A percentile compares a stretch with the other conserved stretches of the same genome.
phyloP scores from a whole-genome alignment of 1,140 invertebrate genomes.

The Ooceraea biroi region DNA sequence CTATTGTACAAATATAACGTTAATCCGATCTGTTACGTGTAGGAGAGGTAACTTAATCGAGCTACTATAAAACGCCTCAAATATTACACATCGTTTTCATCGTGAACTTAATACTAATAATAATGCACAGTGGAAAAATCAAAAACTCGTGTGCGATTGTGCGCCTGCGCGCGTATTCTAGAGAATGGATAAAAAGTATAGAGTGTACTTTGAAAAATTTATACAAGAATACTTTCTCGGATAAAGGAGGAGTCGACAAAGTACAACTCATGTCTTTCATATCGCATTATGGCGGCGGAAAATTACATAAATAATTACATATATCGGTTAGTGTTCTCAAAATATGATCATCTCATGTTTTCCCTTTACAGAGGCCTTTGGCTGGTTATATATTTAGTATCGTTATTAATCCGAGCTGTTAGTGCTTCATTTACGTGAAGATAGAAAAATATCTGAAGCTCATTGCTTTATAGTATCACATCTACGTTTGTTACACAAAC shows the following conservation, averaged over 20 bases:
- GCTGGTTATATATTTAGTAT: not conserved
- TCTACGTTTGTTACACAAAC: not conserved
- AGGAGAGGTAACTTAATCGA: slow-evolving; percentile 31
- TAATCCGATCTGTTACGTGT: slow-evolving; percentile 31
- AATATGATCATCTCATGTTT: slow-evolving; percentile 22
- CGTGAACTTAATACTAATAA: slow-evolving; percentile 1
- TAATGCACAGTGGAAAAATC: not conserved
- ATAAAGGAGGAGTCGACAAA: slow-evolving; percentile 35
- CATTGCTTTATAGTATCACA: slow-evolving; percentile 4
- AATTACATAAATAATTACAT: not conserved
- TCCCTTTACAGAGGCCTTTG: not conserved
- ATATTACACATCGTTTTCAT: slow-evolving; percentile 24
- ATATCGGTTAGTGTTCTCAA: not conserved
- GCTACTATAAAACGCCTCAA: not conserved
- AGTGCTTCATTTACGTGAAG: slow-evolving; percentile 2
- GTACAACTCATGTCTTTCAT: slow-evolving; percentile 31
- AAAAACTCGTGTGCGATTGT: not conserved
- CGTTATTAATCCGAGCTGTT: slow-evolving; percentile 28
- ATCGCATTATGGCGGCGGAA: slow-evolving; percentile 19
- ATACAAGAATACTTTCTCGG: slow-evolving; percentile 1
- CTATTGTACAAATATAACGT: slow-evolving; percentile 21
- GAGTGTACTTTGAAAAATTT: slow-evolving; percentile 12
- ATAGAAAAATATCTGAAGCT: slow-evolving; percentile 38
- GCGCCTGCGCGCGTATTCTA: too few relatives aligned
- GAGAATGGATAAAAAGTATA: too few relatives aligned